Base-by-base conservation (phyloP, 2,888 invertebrate genomes). In the Seira sanloemensis region DNA sequence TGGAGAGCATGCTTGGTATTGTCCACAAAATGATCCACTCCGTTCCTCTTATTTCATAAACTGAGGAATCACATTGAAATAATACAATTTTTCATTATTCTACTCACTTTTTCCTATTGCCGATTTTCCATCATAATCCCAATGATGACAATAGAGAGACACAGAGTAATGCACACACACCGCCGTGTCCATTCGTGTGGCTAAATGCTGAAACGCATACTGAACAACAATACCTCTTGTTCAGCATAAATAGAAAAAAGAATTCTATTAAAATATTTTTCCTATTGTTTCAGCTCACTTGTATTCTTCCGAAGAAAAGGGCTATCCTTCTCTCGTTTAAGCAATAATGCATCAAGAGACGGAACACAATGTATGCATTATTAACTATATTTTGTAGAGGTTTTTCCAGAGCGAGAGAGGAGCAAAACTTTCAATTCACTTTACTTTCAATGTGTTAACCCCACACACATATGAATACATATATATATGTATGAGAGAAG, bases 21-120 rank as follows among this genome's bases (percentile, higher is more conserved):
- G 2, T 58, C 16, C 18, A 58, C 9, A 5, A 18, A 58, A 58
- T 9, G n/a, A 58, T n/a, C 9, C 5, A 12, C 58, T 12, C 37
- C 12, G 37, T 37, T 58, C 58, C 18, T 12, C 58, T 18, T 58
- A n/a, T n/a, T 18, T n/a, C 58, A 58, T 16, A 58, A 58, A 16
- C n/a, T n/a, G n/a, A n/a, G n/a, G n/a, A n/a, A n/a, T 58, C 58
- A 58, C 58, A 18, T 58, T 58, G n/a, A 18, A 58, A 58, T 58
- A 58, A 58, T 58, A 58, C 58, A 58, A 58, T 12, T 58, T 58
- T 58, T 37, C 12, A n/a, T 37, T 58, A n/a, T 58, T 58, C 16
- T 58, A 58, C 4, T 58, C 58, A 16, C 4, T 9, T 58, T 58
- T 9, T n/a, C 58, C 18, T 18, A 12, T n/a, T n/a, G 5, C 18